Conservation (phyloP, 2,113 vertebrate species). For the Serilophus lunatus region DNA sequence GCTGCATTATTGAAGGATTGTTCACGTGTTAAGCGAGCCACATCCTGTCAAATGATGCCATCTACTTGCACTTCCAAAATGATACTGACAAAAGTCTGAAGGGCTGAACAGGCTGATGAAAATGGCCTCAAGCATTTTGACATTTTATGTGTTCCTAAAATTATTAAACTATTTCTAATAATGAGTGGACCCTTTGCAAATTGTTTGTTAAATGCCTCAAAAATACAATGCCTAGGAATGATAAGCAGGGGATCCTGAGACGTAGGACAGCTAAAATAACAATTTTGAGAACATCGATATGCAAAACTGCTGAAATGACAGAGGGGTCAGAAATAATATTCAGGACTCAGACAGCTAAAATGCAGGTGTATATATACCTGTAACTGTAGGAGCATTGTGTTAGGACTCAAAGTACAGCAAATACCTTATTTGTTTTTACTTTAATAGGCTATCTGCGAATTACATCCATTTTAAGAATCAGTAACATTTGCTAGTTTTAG, state of each 20-base stretch:
- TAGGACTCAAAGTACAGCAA: not conserved
- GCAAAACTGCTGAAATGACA: not conserved
- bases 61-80: not conserved
- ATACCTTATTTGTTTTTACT: not conserved
- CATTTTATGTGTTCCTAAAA: not conserved
- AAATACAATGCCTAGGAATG: not conserved
- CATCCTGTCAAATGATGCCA: not conserved
- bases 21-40: not conserved
- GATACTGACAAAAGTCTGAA: not conserved
- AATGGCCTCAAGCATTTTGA: not conserved
- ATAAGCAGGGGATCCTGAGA: not conserved
- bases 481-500: not conserved
- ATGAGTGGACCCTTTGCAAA: not conserved
- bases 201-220: not conserved
- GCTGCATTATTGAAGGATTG: not conserved
- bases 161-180: not conserved
- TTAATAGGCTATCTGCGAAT: not conserved
- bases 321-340: not conserved
- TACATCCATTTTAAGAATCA: not conserved
- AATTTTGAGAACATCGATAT: not conserved
- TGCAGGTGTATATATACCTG: not conserved
- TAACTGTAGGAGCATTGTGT: not conserved
- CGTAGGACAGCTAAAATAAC: not conserved
- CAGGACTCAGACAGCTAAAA: not conserved
- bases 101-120: not conserved